Conservation (phyloP, 1,140 invertebrate genomes). For the Trachymyrmex septentrionalis region DNA sequence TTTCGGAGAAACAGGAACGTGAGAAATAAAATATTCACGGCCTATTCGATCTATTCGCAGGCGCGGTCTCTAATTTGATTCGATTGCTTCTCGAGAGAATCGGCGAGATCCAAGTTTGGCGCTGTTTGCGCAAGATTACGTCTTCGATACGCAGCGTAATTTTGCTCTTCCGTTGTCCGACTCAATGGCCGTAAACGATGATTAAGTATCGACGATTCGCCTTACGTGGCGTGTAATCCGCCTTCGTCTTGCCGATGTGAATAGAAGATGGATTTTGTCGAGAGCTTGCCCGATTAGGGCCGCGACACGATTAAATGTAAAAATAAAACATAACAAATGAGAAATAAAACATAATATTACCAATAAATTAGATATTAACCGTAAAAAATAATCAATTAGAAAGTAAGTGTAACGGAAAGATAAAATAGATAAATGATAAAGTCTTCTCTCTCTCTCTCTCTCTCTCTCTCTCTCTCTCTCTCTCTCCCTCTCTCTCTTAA, state of each 20-base stretch:
- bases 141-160: conserved; percentile 53
- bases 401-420: background rate
- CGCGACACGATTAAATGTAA: background rate
- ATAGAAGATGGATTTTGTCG: conserved; percentile 50
- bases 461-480: background rate
- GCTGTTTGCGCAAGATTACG: conserved; percentile 60
- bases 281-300: conserved; percentile 45
- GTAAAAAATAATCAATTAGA: background rate
- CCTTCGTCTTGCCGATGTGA: conserved; percentile 52
- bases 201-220: conserved; percentile 62
- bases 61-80: conserved; percentile 55
- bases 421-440: background rate
- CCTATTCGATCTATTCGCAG: conserved; percentile 25
- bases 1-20: conserved; percentile 55
- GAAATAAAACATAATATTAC: conserved; percentile 7
- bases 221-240: conserved; percentile 53
- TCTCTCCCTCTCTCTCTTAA: background rate
- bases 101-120: conserved; percentile 49
- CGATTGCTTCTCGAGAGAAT: conserved; percentile 42
- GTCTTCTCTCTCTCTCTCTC: background rate
- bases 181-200: conserved; percentile 58
- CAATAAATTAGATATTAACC: background rate
- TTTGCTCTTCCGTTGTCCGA: conserved; percentile 57
- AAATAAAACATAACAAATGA: conserved; percentile 8
- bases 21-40: conserved; percentile 39